A percentile compares a stretch with the other conserved stretches of the same genome.
Conservation (phyloP, 1,140 invertebrate species). For the Eupeodes corollae region DNA sequence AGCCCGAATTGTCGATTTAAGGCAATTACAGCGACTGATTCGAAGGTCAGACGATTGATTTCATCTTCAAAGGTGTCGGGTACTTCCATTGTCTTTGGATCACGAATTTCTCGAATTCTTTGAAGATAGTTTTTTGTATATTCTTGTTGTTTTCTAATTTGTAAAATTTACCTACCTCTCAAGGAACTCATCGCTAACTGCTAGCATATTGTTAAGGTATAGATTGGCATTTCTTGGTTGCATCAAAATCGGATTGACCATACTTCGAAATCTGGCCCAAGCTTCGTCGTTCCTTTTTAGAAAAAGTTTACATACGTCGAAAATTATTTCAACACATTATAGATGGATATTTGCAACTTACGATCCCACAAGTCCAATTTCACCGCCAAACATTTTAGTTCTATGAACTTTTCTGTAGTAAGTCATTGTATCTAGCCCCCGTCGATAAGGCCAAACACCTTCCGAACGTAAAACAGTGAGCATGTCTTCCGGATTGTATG, state of each 20-base stretch:
- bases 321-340: not conserved
- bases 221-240: slow-evolving; percentile 13
- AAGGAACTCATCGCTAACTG: slow-evolving; percentile 47
- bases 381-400: slow-evolving; percentile 15
- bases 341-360: not conserved
- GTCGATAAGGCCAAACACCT: slow-evolving; percentile 19
- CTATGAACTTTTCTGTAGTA: slow-evolving; percentile 12
- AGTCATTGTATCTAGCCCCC: slow-evolving; percentile 11
- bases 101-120: slow-evolving; percentile 41
- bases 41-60: slow-evolving; percentile 54
- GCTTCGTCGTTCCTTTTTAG: slow-evolving; percentile 8
- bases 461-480: slow-evolving; percentile 17
- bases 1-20: slow-evolving; percentile 38
- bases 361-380: slow-evolving; percentile 11
- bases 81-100: slow-evolving; percentile 41
- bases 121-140: not conserved
- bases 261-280: slow-evolving; percentile 10
- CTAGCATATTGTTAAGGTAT: slow-evolving; percentile 15
- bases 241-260: slow-evolving; percentile 18
- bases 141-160: slow-evolving; percentile 44
- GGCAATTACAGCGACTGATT: slow-evolving; percentile 54
- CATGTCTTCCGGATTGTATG: slow-evolving; percentile 13
- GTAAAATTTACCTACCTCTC: slow-evolving; percentile 51
- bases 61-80: slow-evolving; percentile 45
- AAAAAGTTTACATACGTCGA: too few relatives aligned